Evolutionary conservation across 2,113 vertebrate genomes (phyloP).

Genomic region (Periophthalmodon schlosseri): DNA sequence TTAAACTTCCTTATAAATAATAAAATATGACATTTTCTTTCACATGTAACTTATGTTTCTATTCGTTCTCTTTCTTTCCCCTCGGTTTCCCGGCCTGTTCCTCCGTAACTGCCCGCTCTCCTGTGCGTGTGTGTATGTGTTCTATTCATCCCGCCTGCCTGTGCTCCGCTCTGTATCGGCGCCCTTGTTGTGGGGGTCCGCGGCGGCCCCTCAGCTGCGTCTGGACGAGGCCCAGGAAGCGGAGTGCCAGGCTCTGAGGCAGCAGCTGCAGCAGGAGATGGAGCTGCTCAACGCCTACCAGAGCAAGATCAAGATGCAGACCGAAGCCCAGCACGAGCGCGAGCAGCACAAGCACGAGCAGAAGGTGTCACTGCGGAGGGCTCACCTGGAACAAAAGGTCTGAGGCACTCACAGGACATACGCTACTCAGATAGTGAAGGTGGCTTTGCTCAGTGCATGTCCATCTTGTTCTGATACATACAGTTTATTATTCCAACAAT

Average conservation of each 20-base stretch:
- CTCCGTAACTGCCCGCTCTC: not conserved
- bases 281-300: conserved; percentile 99
- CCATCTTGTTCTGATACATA: not conserved
- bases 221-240: conserved; percentile 99
- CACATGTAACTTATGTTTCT: not conserved
- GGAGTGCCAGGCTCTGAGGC: conserved; percentile 96
- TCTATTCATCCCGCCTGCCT: conserved; percentile 16
- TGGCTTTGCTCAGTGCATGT: no score
- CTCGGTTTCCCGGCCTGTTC: not conserved
- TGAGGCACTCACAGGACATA: not conserved
- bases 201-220: conserved; percentile 83
- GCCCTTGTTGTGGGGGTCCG: conserved; percentile 22
- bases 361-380: conserved; percentile 94
- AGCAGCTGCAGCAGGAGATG: conserved; percentile 99
- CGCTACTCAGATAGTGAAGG: not conserved
- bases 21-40: not conserved
- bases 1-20: not conserved
- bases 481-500: not conserved
- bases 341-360: conserved; percentile 98
- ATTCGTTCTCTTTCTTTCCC: not conserved
- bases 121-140: conserved; percentile 5
- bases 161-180: conserved; percentile 22
- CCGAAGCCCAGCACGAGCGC: conserved; percentile 96
- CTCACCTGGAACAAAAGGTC: conserved; percentile 98
- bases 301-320: conserved; percentile 99